Percentiles rank a stretch among this genome's conserved stretches.
These are phyloP conservation scores for Danaus melanippus DNA, from an alignment of 1,140 invertebrate species.

Conservation along the genomic window DNA sequence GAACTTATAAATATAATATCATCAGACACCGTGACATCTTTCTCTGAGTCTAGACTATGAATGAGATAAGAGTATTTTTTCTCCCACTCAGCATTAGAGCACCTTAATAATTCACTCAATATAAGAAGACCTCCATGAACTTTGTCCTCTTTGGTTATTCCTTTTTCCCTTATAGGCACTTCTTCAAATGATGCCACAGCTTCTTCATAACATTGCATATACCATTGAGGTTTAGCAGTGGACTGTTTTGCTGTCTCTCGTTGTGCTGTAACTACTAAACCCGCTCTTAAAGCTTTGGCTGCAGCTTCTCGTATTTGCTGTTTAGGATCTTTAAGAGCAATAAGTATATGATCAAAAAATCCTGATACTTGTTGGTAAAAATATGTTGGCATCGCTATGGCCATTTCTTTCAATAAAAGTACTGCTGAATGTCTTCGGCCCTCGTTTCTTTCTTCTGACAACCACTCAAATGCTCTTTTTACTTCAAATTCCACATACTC, in stretches of 20 bases:
- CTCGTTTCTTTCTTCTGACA: conserved; percentile 90
- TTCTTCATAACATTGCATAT: conserved; percentile 93
- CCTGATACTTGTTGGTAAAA: conserved; percentile 98
- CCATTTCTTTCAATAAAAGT: conserved; percentile 92
- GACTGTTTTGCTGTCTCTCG: conserved; percentile 93
- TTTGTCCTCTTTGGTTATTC: conserved; percentile 89
- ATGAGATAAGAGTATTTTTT: conserved; percentile 83
- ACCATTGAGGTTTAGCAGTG: conserved; percentile 91
- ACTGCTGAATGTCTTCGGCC: conserved; percentile 92
- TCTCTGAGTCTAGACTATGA: conserved; percentile 63
- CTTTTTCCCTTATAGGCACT: conserved; percentile 78
- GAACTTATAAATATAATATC: conserved; percentile 76
- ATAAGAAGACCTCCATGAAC: conserved; percentile 95
- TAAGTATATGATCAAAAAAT: conserved; percentile 97
- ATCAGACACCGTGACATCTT: conserved; percentile 68
- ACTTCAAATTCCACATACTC: conserved; percentile 98
- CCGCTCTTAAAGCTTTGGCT: conserved; percentile 92
- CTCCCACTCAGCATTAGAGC: conserved; percentile 93
- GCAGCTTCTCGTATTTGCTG: conserved; percentile 93
- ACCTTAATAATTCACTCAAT: conserved; percentile 94
- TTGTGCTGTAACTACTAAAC: conserved; percentile 94
- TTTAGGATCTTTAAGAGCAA: conserved; percentile 93
- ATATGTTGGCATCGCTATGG: conserved; percentile 95
- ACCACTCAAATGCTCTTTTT: conserved; percentile 91
- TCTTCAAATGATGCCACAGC: conserved; percentile 87